phyloP scores from a whole-genome alignment of 2,797 vertebrate genomes.

The Xiphorhynchus erythropygius region DNA sequence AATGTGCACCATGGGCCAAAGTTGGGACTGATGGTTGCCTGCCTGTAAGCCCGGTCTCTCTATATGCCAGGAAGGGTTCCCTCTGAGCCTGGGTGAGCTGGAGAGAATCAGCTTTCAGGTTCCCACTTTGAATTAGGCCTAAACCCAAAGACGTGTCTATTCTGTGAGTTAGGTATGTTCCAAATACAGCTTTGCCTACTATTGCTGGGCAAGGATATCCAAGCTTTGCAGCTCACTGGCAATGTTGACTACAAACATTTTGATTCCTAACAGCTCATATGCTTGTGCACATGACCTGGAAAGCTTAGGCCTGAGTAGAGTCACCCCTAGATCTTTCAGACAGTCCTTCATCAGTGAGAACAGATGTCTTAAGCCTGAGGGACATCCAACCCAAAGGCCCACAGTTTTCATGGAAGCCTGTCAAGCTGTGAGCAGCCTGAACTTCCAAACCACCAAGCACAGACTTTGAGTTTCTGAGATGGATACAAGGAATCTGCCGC shows the following conservation, averaged over 20 bases:
- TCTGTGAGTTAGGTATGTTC: not conserved
- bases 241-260: not conserved
- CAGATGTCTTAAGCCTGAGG: not conserved
- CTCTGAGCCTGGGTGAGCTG: not conserved
- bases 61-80: not conserved
- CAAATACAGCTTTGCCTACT: not conserved
- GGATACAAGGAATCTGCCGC: fast-evolving
- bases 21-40: not conserved
- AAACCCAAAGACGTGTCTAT: not conserved
- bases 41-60: not conserved
- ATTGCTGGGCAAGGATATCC: not conserved
- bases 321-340: not conserved
- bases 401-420: not conserved
- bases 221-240: not conserved
- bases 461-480: not conserved
- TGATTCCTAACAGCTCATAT: not conserved
- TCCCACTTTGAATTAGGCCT: not conserved
- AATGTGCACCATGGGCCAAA: slow-evolving; percentile 19
- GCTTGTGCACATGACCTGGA: not conserved
- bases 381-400: not conserved
- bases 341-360: not conserved
- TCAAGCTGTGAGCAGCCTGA: not conserved
- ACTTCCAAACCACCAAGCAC: not conserved
- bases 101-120: slow-evolving; percentile 17
- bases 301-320: not conserved